Evolutionary conservation across 2,113 vertebrate species (phyloP), one percentile per base, ranked within the genome.

Genomic region (Passer montanus): DNA sequence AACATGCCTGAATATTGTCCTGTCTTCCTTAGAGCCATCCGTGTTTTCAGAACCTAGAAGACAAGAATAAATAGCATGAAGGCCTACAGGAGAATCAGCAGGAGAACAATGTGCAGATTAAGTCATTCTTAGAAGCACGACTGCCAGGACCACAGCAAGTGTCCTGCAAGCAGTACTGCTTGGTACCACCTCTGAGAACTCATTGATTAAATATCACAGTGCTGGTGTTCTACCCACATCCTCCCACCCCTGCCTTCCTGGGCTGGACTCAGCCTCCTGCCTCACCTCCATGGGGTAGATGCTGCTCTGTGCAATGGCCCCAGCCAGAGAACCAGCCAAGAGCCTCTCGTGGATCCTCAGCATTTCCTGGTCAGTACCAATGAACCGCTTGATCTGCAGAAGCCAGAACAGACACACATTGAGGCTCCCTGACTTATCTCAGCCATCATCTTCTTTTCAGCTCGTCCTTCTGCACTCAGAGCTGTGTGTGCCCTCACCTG

Each of bases 211-310:
- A 31, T 33, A 70, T 7, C 26, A 41, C 0, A 59, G 43, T 8
- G 13, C 60, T 78, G 43, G 13, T 55, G 28, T 33, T 78, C 78
- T 37, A 67, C 33, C 52, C 66, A 10, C 12, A n/a, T n/a, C 22
- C 30, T 55, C 70, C 55, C 62, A 52, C 7, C 69, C 41, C 35
- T 28, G 63, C 50, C 77, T 46, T 18, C 49, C 21, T 2, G 33
- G 41, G 76, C 58, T 69, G 17, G 5, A 10, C 2, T n/a, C 50
- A 90, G n/a, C 59, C 55, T 35, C 44, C n/a, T 2, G 37, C 58
- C 97, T 98, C 93, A 99, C 99, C 98, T 99, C 99, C 99, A 99
- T 99, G 1, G 99, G 99, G 93, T 99, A 99, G 97, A 99, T 99
- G 97, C 99, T 99, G 97, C 99, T 99, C 97, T 99, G 99, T 7